Evolutionary conservation across 2,888 invertebrate genomes (phyloP), one percentile per base, ranked within the genome.

Genomic region (Heteropelma amictum): DNA sequence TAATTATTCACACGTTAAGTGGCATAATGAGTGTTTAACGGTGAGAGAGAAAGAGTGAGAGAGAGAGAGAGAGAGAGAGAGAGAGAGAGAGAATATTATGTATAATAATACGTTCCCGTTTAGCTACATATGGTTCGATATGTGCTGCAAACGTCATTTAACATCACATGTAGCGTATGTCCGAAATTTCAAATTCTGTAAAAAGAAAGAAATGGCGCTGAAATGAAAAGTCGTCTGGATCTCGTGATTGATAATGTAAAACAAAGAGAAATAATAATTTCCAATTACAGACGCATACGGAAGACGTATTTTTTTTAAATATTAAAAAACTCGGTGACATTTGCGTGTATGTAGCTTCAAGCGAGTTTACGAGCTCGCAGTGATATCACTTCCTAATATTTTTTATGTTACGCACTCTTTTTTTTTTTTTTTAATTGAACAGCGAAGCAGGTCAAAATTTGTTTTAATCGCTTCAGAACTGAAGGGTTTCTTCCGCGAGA

Each of bases 371-470:
- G 70, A 77, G 83, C 83, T 84, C 83, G 83, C 80, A 80, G 85
- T 86, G 87, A 87, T 87, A 87, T 82, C 85, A 85, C 82, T 85
- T 87, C 83, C 83, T 84, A 85, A 84, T 77, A 71, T 63, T 73
- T 77, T n/a, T 73, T 77, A 76, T 58, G 58, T 77, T 63, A 63
- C 67, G 61, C 56, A 63, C 56, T 67, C 61, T 33, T 40, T 51
- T 35, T 65, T 40, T 60, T 42, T 53, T 28, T 6, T 47, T 53
- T 69, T 23, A 14, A 76, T 68, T 54, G 76, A 72, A 72, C 38
- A 35, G 53, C 35, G 14, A 60, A 61, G 23, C 19, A 26, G 75
- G 77, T 76, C 64, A 71, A 77, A 73, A 47, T 49, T 49, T 21
- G 21, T 53, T 45, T 40, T 53, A 65, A 68, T 72, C 67, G 56